Base-by-base conservation (phyloP, 2,888 invertebrate species). In the Agrilus biguttatus region DNA sequence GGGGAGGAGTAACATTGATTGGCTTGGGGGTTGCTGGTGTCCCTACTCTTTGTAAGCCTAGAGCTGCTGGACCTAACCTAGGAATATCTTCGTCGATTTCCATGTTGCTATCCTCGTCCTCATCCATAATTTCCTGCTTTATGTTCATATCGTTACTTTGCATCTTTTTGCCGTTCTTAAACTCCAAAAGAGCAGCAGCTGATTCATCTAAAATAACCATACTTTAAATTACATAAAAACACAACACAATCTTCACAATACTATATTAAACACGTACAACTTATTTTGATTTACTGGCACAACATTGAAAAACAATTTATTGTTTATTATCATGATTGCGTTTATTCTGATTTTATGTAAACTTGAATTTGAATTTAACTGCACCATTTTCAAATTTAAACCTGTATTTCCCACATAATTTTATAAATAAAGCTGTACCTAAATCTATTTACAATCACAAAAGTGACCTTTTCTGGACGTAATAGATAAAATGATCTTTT, bases 31-130 rank as follows among this genome's bases (percentile, higher is more conserved):
- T 77, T 43, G 81, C 79, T 46, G 83, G 83, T 2, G 85, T 79
- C 14, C 88, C 88, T 36, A 88, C 86, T 58, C 87, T 74, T 57
- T 86, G 85, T 32, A 88, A 66, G 6, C 87, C 88, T 43, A 88
- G 71, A 36, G 83, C 82, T 38, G 86, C 87, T 36, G 85, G 82
- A 3, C 84, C 84, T 49, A 87, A 76, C 13, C 80, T 78, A 37
- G 78, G 81, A 34, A 78, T 76, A 51, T 79, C 76, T 19, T 75
- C 78, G 8, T 80, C 79, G 28, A 59, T 53, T 45, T 56, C 56
- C 51, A 55, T 56, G 37, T 53, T 55, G 45, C 78, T 75, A 19
- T 79, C 78, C 55, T 77, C 73, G 54, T 77, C 75, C 48, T 73
- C 66, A 33, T 78, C 76, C 69, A 51, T 48, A 38, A 53, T 49